Percentiles rank a stretch among this genome's conserved stretches.
Evolutionary conservation across 2,113 vertebrate genomes (phyloP).

Genomic region (Cyprinodon variegatus): DNA sequence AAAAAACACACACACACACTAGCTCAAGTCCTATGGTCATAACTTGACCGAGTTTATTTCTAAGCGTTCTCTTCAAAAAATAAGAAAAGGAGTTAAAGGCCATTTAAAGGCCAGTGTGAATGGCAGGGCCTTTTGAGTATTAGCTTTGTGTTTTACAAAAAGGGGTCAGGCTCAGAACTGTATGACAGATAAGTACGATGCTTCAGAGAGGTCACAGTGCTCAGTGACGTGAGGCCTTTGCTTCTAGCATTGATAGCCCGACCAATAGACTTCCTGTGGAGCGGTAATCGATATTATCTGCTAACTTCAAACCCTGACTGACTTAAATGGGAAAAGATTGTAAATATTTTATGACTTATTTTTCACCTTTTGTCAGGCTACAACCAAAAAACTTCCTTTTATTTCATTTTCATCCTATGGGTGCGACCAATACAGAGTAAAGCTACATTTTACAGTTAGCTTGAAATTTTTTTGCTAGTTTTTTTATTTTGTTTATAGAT

Average conservation of each 20-base stretch:
- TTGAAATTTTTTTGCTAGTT: not conserved
- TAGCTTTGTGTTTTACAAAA: conserved; percentile 54
- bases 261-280: conserved; percentile 34
- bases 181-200: conserved; percentile 51
- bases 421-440: not conserved
- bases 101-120: conserved; percentile 73
- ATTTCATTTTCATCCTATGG: not conserved
- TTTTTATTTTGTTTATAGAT: not conserved
- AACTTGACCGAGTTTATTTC: conserved; percentile 23
- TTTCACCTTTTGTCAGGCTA: not conserved
- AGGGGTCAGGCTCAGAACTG: conserved; percentile 41
- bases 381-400: not conserved
- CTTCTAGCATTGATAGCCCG: conserved; percentile 57
- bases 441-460: not conserved
- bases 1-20: not conserved
- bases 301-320: conserved; percentile 29
- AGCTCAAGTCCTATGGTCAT: not conserved
- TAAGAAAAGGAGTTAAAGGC: conserved; percentile 61
- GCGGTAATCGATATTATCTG: conserved; percentile 57
- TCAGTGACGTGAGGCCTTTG: conserved; percentile 47
- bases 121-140: conserved; percentile 57
- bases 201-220: conserved; percentile 52
- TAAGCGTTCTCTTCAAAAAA: conserved; percentile 35
- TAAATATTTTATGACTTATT: not conserved
- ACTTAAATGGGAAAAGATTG: conserved; percentile 5